Base-by-base conservation (phyloP, 2,888 invertebrate species). In the Ashinkailepas kermadecensis region DNA sequence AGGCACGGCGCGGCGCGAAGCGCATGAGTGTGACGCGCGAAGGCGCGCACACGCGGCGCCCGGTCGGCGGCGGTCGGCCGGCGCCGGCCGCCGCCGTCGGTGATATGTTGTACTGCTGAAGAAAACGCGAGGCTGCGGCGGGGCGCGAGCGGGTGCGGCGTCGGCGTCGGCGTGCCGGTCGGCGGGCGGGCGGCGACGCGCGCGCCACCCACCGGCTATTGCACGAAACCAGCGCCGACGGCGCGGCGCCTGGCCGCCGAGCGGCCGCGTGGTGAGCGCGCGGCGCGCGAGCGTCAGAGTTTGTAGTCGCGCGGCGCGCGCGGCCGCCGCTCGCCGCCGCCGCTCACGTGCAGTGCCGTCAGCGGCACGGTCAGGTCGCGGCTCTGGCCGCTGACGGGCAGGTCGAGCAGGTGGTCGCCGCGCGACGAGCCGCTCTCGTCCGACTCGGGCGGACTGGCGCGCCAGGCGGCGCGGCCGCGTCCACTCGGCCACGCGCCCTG, bases 401-500 rank as follows among this genome's bases (percentile, higher is more conserved):
- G 39, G 74, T 74, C 74, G 18, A 74, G 74, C 74, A 74, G 74
- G 74, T 74, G 74, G 23, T 54, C 74, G 74, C 74, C 74, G 74
- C 74, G 74, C 18, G 74, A 74, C 74, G 74, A 74, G 74, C 74
- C 74, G 74, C 74, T 74, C 74, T 74, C 74, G 74, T 74, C 74
- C 54, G 74, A 74, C 74, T 74, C 74, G 15, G 74, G 74, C 54
- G 74, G 74, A 13, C 54, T 54, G 74, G 39, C 54, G 74, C 74
- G 25, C 74, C 74, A 74, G 15, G 54, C 80, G 59, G 12, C 59
- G 59, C 7, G 11, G 59, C 59, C 59, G 59, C 59, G 59, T 4
- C 59, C 59, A 78, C 54, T 74, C 81, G n/a, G 82, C 81, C 59
- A 59, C 59, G 15, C 59, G 12, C 11, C 25, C 54, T 54, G 15